Percentiles rank a stretch among this genome's conserved stretches.
phyloP scores from a whole-genome alignment of 92 coral and sea anemone genomes.

The Zoanthus solanderi region DNA sequence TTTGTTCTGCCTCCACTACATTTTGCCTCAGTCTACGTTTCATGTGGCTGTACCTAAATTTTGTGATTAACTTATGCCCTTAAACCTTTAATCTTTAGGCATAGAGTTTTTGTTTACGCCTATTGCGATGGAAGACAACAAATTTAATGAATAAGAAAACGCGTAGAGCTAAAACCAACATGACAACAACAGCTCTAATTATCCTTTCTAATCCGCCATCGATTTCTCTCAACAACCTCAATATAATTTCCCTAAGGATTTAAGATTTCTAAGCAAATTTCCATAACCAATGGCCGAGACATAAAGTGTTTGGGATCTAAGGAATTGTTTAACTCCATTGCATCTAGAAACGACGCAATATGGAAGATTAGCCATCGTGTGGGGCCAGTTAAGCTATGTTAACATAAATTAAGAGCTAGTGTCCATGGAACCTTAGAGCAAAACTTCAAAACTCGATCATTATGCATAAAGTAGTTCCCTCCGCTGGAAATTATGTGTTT shows the following conservation, averaged over 20 bases:
- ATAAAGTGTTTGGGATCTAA: neutral
- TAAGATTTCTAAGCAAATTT: constrained; percentile 3
- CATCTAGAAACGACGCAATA: neutral
- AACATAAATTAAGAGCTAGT: neutral
- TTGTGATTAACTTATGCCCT: neutral
- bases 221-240: too few relatives aligned
- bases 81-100: too few relatives aligned
- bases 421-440: neutral
- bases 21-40: too few relatives aligned
- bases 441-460: neutral
- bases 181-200: too few relatives aligned
- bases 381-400: neutral
- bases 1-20: too few relatives aligned
- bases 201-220: too few relatives aligned
- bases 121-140: too few relatives aligned
- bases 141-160: too few relatives aligned
- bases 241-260: neutral
- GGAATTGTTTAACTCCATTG: neutral
- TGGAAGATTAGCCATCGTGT: neutral
- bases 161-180: too few relatives aligned
- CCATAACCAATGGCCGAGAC: neutral
- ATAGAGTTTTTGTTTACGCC: too few relatives aligned
- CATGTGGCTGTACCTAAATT: too few relatives aligned
- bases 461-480: constrained; percentile 68
- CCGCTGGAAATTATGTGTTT: constrained; percentile 60